Percentiles rank a stretch among this genome's conserved stretches.
Evolutionary conservation across 2,888 invertebrate genomes (phyloP).

Genomic region (Slavum lentiscoides): DNA sequence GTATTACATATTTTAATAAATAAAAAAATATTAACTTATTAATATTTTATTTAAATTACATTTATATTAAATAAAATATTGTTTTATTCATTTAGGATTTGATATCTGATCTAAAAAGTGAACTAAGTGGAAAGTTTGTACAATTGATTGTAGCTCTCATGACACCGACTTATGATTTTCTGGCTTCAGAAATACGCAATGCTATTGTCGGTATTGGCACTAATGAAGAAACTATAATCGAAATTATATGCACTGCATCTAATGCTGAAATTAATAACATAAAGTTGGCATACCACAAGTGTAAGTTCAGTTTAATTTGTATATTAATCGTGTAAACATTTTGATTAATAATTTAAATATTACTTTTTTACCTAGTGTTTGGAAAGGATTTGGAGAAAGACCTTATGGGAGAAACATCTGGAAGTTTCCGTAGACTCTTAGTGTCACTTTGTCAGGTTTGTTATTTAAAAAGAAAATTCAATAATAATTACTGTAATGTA

Average conservation of each 20-base stretch:
- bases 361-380: constrained; percentile 68
- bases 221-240: constrained; percentile 82
- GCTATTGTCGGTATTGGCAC: constrained; percentile 85
- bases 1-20: background rate
- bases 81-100: constrained; percentile 62
- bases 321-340: constrained; percentile 1
- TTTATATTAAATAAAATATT: background rate
- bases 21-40: too few species aligned
- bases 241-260: constrained; percentile 83
- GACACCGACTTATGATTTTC: constrained; percentile 81
- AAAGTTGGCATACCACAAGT: constrained; percentile 73
- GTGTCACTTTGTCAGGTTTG: constrained; percentile 78
- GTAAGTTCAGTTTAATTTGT: constrained; percentile 63
- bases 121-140: constrained; percentile 86
- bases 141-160: constrained; percentile 80
- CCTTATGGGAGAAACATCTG: constrained; percentile 84
- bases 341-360: constrained; percentile 5
- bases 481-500: background rate
- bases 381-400: constrained; percentile 79
- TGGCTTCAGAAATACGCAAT: constrained; percentile 80
- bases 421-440: constrained; percentile 86
- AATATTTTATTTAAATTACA: background rate
- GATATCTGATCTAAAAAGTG: constrained; percentile 81
- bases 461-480: constrained; percentile 41
- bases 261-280: constrained; percentile 83